Evolutionary conservation across 2,888 invertebrate genomes (phyloP).

Genomic region (Drosophila multiciliata): DNA sequence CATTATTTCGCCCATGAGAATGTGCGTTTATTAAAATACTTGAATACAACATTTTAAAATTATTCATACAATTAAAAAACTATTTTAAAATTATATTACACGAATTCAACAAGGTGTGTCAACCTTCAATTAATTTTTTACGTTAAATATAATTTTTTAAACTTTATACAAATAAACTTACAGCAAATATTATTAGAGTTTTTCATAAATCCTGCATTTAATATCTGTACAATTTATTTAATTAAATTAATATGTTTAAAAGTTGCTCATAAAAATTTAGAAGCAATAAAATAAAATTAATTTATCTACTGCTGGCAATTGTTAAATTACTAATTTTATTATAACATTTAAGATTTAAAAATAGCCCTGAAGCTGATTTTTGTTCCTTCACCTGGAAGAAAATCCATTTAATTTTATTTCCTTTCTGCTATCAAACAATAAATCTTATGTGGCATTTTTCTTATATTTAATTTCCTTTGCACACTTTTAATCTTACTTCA

Average conservation of each 20-base stretch:
- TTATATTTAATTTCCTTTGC: not conserved
- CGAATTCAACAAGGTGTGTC: not conserved
- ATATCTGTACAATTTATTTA: too few species aligned
- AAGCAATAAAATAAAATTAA: not conserved
- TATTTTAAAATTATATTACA: not conserved
- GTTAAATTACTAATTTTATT: not conserved
- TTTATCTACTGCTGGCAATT: not conserved
- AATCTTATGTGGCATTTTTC: not conserved
- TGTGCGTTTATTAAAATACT: constrained; percentile 14
- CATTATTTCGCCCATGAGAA: constrained; percentile 4
- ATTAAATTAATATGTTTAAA: not conserved
- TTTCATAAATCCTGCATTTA: not conserved
- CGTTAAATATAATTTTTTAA: not conserved
- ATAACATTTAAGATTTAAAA: not conserved
- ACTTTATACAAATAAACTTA: not conserved
- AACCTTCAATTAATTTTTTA: not conserved
- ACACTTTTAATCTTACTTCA: not conserved
- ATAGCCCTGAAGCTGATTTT: not conserved
- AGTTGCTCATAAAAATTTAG: not conserved
- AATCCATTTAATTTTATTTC: not conserved
- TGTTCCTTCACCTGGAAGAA: not conserved
- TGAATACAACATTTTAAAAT: not conserved
- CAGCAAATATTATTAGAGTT: not conserved
- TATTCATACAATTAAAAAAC: not conserved
- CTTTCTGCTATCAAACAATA: not conserved